Evolutionary conservation across 2,113 vertebrate genomes (phyloP), one percentile per base, ranked within the genome.

Genomic region (Chiloscyllium plagiosum): DNA sequence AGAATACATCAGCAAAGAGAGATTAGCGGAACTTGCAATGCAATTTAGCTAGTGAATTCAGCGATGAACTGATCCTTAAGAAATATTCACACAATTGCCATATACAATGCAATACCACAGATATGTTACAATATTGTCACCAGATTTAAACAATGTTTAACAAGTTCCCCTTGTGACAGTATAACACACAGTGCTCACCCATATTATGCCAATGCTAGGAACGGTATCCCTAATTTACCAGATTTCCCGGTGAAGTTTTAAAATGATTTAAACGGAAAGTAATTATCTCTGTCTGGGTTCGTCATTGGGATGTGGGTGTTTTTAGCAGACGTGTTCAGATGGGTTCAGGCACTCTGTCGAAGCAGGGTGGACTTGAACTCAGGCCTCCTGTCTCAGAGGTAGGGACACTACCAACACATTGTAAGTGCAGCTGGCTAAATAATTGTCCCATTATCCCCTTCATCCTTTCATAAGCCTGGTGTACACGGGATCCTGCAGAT

Each of bases 11-110:
- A 65, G 56, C 89, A 92, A 66, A n/a, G 61, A 87, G 19, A 20
- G 89, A 93, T 93, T 93, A 66, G 89, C 56, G 66, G 66, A 93
- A 93, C n/a, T 6, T 66, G 56, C 87, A 56, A 33, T 90, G 87
- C 61, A 66, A 66, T 93, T 93, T 93, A 66, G 33, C 66, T 66
- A 66, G 94, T 76, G 68, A 95, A 72, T 47, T 15, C 68, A 5
- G 69, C 22, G 15, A 26, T 95, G 22, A 52, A 72, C 7, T 72
- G 94, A 72, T 95, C 47, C 42, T 72, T 50, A 52, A 72, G 50
- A 69, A 20, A 22, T 4, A 52, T 56, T 72, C 37, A 50, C 69
- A 95, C 69, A 72, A 52, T 72, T 26, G 19, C 69, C 3, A 12
- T 52, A 72, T 33, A 0, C 26, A 95, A 72, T 47, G 69, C 94